Base-by-base conservation (phyloP, 2,888 invertebrate species). In the Ellobium chinense region DNA sequence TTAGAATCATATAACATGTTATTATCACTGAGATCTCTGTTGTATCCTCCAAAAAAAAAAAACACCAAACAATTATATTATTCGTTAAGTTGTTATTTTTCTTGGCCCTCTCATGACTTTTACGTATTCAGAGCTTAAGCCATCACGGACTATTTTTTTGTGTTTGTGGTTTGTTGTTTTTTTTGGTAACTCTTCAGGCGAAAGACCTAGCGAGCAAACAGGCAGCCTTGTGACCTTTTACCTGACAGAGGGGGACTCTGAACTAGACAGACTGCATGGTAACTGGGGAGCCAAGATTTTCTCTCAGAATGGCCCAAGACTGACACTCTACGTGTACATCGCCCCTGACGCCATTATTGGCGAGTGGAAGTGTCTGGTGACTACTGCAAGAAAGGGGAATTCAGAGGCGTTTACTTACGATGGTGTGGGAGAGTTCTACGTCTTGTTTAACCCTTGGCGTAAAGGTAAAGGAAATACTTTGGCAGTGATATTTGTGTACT, bases 401-500 rank as follows among this genome's bases (percentile, higher is more conserved):
- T 21, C 27, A 21, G 39, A 37, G n/a, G 46, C 31, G 9, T 63
- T 36, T 39, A n/a, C 39, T 21, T 62, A 36, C 24, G 27, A n/a
- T 9, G 54, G n/a, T 27, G 56, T 65, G 14, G 12, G 46, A 3
- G 34, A 72, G 0, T 7, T 78, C 39, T 31, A 60, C 74, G 65
- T 81, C 37, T 66, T 81, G 65, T 78, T 81, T 56, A 81, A 81
- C 37, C 81, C 81, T 3, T 81, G 81, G 81, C 78, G 73, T 18
- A 1, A 36, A 24, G 81, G 81, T 81, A 14, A 78, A 73, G 29
- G 58, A 24, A 27, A 24, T 31, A n/a, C n/a, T n/a, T n/a, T n/a
- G n/a, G n/a, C n/a, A n/a, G n/a, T n/a, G n/a, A n/a, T n/a, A n/a
- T n/a, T n/a, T n/a, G n/a, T n/a, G n/a, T n/a, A n/a, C n/a, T n/a